Percentiles rank a stretch among this genome's conserved stretches.
phyloP scores from a whole-genome alignment of 2,888 invertebrate species.

The Mycalesis mineus region DNA sequence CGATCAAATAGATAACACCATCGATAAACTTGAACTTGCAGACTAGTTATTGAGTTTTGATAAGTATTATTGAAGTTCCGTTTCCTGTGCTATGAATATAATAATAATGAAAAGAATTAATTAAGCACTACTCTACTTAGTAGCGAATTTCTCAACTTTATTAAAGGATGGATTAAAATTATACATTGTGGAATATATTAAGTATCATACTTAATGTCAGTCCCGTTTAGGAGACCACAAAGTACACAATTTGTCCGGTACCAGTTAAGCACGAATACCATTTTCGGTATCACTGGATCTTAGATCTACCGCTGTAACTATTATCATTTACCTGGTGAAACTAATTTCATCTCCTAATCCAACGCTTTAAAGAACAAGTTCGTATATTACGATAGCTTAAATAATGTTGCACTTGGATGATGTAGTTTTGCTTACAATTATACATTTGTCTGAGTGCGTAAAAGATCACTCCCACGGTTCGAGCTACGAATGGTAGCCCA shows the following conservation, averaged over 20 bases:
- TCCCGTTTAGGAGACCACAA: slow-evolving; percentile 10
- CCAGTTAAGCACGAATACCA: slow-evolving; percentile 40
- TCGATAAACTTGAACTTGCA: slow-evolving; percentile 2
- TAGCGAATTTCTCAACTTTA: too few relatives aligned
- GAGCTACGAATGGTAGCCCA: slow-evolving; percentile 51
- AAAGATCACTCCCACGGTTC: slow-evolving; percentile 66
- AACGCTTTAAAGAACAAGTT: slow-evolving; percentile 19
- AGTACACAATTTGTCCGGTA: slow-evolving; percentile 37
- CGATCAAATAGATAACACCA: slow-evolving; percentile 19
- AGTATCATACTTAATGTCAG: slow-evolving; percentile 13
- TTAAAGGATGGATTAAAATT: too few relatives aligned
- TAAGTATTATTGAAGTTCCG: neutral
- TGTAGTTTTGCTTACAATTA: slow-evolving; percentile 25
- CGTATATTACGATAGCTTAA: slow-evolving; percentile 20
- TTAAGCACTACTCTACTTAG: too few relatives aligned
- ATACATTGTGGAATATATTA: neutral
- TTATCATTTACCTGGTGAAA: slow-evolving; percentile 10
- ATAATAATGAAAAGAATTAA: too few relatives aligned
- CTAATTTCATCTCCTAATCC: slow-evolving; percentile 18
- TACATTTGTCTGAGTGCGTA: slow-evolving; percentile 44
- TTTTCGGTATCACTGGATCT: slow-evolving; percentile 43
- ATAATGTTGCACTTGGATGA: slow-evolving; percentile 28
- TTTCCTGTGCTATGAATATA: too few relatives aligned
- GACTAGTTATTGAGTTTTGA: neutral
- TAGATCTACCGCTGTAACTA: slow-evolving; percentile 32